phyloP scores from a whole-genome alignment of 2,888 invertebrate genomes.

The Alitta virens region DNA sequence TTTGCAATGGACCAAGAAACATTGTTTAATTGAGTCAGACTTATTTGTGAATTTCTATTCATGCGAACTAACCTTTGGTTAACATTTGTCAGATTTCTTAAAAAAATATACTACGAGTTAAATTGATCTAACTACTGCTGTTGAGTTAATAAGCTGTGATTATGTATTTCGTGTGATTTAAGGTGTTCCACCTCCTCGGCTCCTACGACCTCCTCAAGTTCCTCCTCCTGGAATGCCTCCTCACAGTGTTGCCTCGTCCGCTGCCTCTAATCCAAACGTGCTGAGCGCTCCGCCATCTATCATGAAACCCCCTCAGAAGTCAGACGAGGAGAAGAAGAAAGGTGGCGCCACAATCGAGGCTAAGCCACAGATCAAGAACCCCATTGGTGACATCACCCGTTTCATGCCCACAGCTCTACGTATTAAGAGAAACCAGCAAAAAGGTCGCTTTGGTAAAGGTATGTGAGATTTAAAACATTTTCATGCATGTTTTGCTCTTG shows the following conservation, averaged over 20 bases:
- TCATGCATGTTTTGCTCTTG: too few species aligned
- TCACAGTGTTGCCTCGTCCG: slow-evolving; percentile 20
- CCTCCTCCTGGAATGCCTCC: slow-evolving; percentile 38
- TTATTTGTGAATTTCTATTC: too few species aligned
- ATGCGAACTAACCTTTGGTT: too few species aligned
- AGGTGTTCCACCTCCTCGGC: slow-evolving; percentile 48
- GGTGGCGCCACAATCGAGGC: slow-evolving; percentile 81
- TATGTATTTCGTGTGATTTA: too few species aligned
- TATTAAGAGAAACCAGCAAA: slow-evolving; percentile 65
- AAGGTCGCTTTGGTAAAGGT: too few species aligned
- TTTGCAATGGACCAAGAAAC: too few species aligned
- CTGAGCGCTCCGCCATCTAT: slow-evolving; percentile 80
- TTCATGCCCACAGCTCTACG: slow-evolving; percentile 91
- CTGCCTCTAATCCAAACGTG: slow-evolving; percentile 65
- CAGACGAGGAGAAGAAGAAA: slow-evolving; percentile 42
- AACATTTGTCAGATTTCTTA: too few species aligned
- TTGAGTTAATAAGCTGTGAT: too few species aligned
- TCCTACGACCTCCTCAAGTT: slow-evolving; percentile 19
- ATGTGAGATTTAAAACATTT: too few species aligned
- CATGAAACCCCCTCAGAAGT: slow-evolving; percentile 64
- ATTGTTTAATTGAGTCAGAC: too few species aligned
- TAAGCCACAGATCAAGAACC: slow-evolving; percentile 82
- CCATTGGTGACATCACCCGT: slow-evolving; percentile 77
- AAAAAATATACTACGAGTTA: too few species aligned
- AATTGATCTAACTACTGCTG: too few species aligned